These are phyloP conservation scores for Ptiloglossa arizonensis DNA, from an alignment of 1,140 invertebrate genomes.

Conservation along the genomic window DNA sequence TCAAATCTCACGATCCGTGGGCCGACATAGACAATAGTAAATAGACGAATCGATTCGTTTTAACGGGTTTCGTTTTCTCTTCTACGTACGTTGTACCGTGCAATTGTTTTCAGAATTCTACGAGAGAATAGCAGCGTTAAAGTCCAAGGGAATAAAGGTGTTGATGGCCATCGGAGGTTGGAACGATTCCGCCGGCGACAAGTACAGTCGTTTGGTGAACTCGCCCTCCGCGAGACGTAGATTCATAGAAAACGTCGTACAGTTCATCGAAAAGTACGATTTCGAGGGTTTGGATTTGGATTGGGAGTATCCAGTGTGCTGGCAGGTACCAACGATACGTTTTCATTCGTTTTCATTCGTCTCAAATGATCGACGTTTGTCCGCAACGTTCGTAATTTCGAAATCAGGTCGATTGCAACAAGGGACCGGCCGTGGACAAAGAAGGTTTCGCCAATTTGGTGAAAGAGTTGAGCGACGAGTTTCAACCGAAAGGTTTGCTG, in stretches of 20 bases:
- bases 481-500: constrained; percentile 86
- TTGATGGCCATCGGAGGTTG: constrained; percentile 85
- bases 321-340: no score
- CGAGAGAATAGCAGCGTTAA: constrained; percentile 82
- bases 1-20: constrained; percentile 85
- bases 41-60: constrained; percentile 14
- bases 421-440: constrained; percentile 89
- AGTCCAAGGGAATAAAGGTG: constrained; percentile 83
- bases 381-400: not conserved
- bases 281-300: constrained; percentile 86
- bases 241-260: constrained; percentile 82
- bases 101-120: constrained; percentile 81
- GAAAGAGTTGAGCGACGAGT: constrained; percentile 87
- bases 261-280: constrained; percentile 83
- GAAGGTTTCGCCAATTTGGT: constrained; percentile 87
- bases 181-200: constrained; percentile 85
- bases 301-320: constrained; percentile 87
- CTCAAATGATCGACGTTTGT: no score
- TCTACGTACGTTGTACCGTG: no score
- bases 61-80: not conserved
- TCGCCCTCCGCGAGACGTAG: constrained; percentile 77
- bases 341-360: no score
- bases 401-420: constrained; percentile 87
- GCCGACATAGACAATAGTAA: constrained; percentile 85
- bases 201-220: constrained; percentile 84